Base-by-base conservation (phyloP, 2,797 vertebrate species). In the Anabas testudineus region DNA sequence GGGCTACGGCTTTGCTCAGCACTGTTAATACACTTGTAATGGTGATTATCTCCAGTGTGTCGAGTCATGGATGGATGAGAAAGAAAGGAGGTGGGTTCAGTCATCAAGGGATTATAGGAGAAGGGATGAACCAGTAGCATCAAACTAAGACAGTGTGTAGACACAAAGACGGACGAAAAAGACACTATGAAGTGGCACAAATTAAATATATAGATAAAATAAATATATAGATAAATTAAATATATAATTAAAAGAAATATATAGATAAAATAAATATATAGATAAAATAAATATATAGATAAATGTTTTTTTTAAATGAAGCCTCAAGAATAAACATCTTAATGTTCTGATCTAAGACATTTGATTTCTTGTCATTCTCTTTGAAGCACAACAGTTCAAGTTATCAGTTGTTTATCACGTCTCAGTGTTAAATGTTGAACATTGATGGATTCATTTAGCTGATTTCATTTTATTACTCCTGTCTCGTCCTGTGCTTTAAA, bases 1-100 rank as follows among this genome's bases (percentile, higher is more conserved):
- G 64, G 34, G 52, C 26, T 9, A 28, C 63, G 60, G 67, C 64
- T 64, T 39, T 55, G 55, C 68, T 71, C 71, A 59, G 61, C 71
- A 68, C 82, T 68, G 60, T 69, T 86, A 80, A 85, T 81, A 67
- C 71, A 77, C 67, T 75, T 71, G 71, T 82, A 76, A 81, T 76
- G 75, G 59, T 74, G 77, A 86, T 87, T 76, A 76, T 84, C 74
- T 82, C 14, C 56, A 58, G 54, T 64, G 65, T 80, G 71, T 65
- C 28, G 10, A 69, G 72, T 81, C 71, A 65, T 56, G 74, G 75
- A 81, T 74, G 67, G 65, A 82, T 76, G 74, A 49, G 71, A 67
- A 66, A 65, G 54, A 67, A 41, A 73, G 41, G 62, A 76, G 67
- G 53, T 58, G 65, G 69, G 30, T 43, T 79, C 51, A 22, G 37